These are phyloP conservation scores for Pardalotus punctatus DNA, from an alignment of 2,113 vertebrate genomes.

Conservation along the genomic window DNA sequence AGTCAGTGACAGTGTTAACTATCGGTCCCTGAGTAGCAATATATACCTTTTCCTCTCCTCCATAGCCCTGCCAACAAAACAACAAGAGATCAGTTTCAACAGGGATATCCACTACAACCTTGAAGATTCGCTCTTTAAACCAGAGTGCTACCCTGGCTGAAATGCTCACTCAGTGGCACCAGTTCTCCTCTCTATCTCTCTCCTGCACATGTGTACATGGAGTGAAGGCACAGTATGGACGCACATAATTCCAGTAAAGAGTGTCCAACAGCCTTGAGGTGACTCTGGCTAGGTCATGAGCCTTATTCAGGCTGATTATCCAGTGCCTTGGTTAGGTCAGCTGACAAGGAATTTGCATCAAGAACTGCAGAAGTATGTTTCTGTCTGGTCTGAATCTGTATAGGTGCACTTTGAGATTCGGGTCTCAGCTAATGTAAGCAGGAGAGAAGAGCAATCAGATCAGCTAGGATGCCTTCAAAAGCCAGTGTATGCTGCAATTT, in stretches of 20 bases:
- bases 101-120: background rate
- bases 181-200: background rate
- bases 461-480: background rate
- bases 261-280: background rate
- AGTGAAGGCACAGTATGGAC: background rate
- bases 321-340: background rate
- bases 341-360: background rate
- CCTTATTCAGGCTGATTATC: background rate
- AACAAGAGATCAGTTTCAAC: conserved; percentile 24
- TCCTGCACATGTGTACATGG: background rate
- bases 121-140: background rate
- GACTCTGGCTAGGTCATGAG: background rate
- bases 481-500: background rate
- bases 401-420: background rate
- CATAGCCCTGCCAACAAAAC: conserved; percentile 85
- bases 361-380: background rate
- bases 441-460: background rate
- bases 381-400: background rate
- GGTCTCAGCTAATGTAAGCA: background rate
- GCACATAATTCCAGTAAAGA: background rate
- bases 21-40: conserved; percentile 98
- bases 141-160: background rate
- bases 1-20: conserved; percentile 95
- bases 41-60: conserved; percentile 89
- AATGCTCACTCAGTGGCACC: background rate